Base-by-base conservation (phyloP, 2,113 vertebrate species). In the Microcebus jonahi region DNA sequence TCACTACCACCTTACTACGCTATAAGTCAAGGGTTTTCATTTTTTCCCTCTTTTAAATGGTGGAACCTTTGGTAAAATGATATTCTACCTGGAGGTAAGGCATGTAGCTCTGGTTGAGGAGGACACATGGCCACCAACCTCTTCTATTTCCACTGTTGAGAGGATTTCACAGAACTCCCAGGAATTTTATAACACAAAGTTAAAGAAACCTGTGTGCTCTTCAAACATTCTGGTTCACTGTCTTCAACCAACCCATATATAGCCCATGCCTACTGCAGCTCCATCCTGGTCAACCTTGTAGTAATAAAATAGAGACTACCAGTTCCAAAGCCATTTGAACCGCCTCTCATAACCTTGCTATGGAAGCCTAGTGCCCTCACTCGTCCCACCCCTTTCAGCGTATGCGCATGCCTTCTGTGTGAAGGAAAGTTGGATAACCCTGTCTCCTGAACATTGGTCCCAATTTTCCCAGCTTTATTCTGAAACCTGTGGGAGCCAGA, bases 21-120 rank as follows among this genome's bases (percentile, higher is more conserved):
- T 88, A 17, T 4, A 27, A 85, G 76, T 71, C 17, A 76, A 20
- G 7, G 15, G 9, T 71, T 84, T 80, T 42, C 34, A 70, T 36
- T 57, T 90, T 76, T 81, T 53, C 39, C 36, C 23, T 42, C 50
- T 88, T 87, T n/a, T 75, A 76, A 83, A 77, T 85, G 20, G 65
- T 81, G 21, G 80, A 81, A 68, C 13, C 7, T 42, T 25, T 68
- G 48, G 42, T 94, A 65, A 89, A 55, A 77, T 85, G 59, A 29
- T 15, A 88, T 59, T 85, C 83, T 73, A 84, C 36, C 55, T 84
- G 63, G 17, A 84, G 50, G 23, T 12, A 95, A 95, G 89, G 86
- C 34, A 36, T 25, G 14, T 42, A 79, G 34, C 14, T 73, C 45
- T 6, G 17, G 18, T 14, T 79, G 39, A 71, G 31, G 29, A 94